phyloP scores from a whole-genome alignment of 2,113 vertebrate genomes.

The Crotalus helleri region DNA sequence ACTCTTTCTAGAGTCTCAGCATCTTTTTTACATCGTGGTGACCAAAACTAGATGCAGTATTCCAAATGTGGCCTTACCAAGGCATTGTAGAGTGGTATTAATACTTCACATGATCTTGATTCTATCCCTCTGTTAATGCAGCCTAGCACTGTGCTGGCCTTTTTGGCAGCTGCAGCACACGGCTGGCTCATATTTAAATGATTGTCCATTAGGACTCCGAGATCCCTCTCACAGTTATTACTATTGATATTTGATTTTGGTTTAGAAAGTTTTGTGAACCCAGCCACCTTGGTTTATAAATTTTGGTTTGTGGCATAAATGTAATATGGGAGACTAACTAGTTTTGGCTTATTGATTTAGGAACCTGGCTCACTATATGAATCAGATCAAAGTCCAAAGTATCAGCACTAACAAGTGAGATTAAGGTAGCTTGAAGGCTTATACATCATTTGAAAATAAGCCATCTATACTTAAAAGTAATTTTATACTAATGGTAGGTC shows the following conservation, averaged over 20 bases:
- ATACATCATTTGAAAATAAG: neutral
- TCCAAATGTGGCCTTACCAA: too few relatives aligned
- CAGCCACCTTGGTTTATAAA: neutral
- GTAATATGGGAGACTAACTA: neutral
- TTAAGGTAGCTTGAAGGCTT: neutral
- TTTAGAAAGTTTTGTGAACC: neutral
- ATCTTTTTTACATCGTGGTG: too few relatives aligned
- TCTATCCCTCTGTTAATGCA: too few relatives aligned
- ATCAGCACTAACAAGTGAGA: neutral
- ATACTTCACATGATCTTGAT: too few relatives aligned
- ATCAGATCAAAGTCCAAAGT: neutral
- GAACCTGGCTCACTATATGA: neutral
- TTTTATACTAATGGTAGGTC: neutral
- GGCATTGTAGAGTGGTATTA: too few relatives aligned
- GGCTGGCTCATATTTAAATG: too few relatives aligned
- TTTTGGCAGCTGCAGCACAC: too few relatives aligned
- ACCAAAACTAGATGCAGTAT: too few relatives aligned
- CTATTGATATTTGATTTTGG: neutral
- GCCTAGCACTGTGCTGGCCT: too few relatives aligned
- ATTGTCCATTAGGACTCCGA: too few relatives aligned
- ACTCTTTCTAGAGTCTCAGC: too few relatives aligned
- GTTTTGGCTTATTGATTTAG: neutral
- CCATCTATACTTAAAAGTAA: neutral
- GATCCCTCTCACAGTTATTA: too few relatives aligned
- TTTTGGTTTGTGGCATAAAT: neutral